Percentiles rank a stretch among this genome's conserved stretches.
phyloP scores from a whole-genome alignment of 2,797 vertebrate species.

The Poeciliopsis gracilis region DNA sequence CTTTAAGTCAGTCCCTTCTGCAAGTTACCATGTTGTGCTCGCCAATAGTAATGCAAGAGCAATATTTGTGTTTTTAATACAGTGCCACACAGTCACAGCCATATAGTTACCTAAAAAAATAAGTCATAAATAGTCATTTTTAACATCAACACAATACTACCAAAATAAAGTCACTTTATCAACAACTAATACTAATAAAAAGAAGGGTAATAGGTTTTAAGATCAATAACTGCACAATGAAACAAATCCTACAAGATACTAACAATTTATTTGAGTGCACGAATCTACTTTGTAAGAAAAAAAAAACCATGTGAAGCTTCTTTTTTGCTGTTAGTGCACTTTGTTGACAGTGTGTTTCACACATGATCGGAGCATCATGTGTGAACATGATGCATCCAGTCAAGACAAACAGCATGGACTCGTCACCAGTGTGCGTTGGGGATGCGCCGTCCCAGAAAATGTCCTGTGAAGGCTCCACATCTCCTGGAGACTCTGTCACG shows the following conservation, averaged over 20 bases:
- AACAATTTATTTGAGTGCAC: background rate
- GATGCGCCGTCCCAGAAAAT: conserved; percentile 96
- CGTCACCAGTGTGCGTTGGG: conserved; percentile 84
- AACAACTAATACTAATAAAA: background rate
- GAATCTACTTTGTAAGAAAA: background rate
- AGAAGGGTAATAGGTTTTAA: background rate
- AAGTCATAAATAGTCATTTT: background rate
- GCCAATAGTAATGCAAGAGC: background rate
- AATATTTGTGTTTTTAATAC: background rate
- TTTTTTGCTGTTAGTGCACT: background rate
- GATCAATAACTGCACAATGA: background rate
- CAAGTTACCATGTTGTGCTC: too few species aligned
- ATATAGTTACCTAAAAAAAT: background rate
- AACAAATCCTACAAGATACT: background rate
- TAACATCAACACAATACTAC: background rate
- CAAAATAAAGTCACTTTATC: background rate
- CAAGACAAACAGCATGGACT: too few species aligned
- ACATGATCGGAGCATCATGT: background rate
- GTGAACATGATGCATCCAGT: too few species aligned
- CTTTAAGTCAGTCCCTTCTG: background rate
- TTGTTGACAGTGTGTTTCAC: background rate
- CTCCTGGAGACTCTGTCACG: conserved; percentile 84
- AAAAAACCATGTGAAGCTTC: background rate
- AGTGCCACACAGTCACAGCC: background rate
- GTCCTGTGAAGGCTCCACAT: conserved; percentile 88